Conservation (phyloP, 2,888 invertebrate species). For the Mantis religiosa region DNA sequence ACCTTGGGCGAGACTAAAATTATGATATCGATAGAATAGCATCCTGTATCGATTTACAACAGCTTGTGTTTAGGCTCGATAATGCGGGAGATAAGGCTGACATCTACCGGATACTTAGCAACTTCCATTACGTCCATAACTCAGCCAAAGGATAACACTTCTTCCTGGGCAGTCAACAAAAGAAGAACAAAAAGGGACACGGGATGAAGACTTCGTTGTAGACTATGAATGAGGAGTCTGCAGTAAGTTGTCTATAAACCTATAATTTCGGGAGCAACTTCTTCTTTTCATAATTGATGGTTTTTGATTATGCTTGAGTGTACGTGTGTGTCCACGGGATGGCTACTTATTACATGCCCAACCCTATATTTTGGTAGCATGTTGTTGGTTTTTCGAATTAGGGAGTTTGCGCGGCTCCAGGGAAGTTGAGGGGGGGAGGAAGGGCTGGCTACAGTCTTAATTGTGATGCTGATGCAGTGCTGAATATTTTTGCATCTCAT, state of each 20-base stretch:
- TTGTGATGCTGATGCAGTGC: background rate
- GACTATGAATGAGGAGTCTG: background rate
- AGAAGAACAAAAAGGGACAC: background rate
- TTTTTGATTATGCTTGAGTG: background rate
- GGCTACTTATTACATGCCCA: background rate
- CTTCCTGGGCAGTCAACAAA: background rate
- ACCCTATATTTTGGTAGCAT: constrained; percentile 7
- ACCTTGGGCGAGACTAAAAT: background rate
- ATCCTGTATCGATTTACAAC: background rate
- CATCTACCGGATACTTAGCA: background rate
- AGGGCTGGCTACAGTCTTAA: background rate
- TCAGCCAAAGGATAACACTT: background rate
- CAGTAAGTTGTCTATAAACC: background rate
- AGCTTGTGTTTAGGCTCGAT: background rate
- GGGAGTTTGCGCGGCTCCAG: background rate
- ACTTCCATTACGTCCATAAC: background rate
- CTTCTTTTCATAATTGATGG: constrained; percentile 4
- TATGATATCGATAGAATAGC: background rate
- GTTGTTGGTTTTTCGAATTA: constrained; percentile 18
- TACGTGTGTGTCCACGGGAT: background rate
- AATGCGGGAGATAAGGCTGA: background rate
- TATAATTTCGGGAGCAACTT: constrained; percentile 7
- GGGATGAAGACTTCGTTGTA: background rate
- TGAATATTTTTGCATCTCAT: background rate
- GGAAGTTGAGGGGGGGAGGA: background rate